Evolutionary conservation across 2,888 invertebrate species (phyloP).

Genomic region (Labia minor): DNA sequence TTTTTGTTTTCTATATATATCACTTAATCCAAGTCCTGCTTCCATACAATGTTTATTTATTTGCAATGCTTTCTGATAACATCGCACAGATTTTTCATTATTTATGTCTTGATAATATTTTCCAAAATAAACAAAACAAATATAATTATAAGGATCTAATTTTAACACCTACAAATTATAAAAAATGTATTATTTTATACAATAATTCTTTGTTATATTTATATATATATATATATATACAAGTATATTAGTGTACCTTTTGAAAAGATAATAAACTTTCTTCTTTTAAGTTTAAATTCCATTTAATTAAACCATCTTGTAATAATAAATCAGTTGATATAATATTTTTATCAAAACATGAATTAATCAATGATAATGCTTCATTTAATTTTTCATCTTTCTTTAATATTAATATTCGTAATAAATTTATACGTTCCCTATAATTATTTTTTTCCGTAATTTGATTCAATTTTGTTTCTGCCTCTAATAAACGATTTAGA

Average conservation of each 20-base stretch:
- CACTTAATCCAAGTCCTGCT: slow-evolving; percentile 63
- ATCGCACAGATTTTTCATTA: slow-evolving; percentile 62
- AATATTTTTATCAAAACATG: slow-evolving; percentile 38
- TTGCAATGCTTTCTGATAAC: slow-evolving; percentile 72
- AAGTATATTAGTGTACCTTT: slow-evolving; percentile 35
- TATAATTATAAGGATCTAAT: slow-evolving; percentile 59
- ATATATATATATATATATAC: neutral
- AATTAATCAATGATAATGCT: slow-evolving; percentile 37
- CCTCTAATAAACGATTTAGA: neutral
- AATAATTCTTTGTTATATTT: neutral
- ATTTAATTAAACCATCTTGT: slow-evolving; percentile 50
- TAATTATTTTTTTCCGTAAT: neutral
- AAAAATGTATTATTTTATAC: neutral
- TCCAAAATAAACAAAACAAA: slow-evolving; percentile 66
- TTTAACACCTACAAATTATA: slow-evolving; percentile 38
- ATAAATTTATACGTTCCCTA: slow-evolving; percentile 29
- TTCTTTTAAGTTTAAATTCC: slow-evolving; percentile 46
- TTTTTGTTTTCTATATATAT: slow-evolving; percentile 56
- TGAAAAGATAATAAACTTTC: slow-evolving; percentile 53
- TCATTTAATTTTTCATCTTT: slow-evolving; percentile 43
- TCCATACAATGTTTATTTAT: slow-evolving; percentile 55
- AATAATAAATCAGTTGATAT: slow-evolving; percentile 44
- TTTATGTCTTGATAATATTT: slow-evolving; percentile 58
- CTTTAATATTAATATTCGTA: slow-evolving; percentile 43
- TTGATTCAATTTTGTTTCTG: neutral